Conservation (phyloP, 2,888 invertebrate genomes). For the Dyspetes luteomarginatus region DNA sequence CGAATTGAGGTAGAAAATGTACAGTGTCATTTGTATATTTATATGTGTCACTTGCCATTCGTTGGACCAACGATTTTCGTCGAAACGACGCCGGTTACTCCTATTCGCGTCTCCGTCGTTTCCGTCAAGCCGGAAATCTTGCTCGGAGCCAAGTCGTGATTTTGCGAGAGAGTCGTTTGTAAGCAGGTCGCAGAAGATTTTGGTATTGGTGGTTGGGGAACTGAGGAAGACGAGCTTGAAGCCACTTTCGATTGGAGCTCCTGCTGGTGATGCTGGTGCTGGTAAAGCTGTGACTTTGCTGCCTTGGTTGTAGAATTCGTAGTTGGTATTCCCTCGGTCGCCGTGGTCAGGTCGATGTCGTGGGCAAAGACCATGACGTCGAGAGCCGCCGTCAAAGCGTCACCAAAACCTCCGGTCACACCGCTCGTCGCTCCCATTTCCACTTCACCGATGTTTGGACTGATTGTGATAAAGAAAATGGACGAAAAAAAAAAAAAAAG, state of each 20-base stretch:
- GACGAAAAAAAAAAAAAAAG: not conserved
- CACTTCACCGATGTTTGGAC: slow-evolving; percentile 70
- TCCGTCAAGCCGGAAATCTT: slow-evolving; percentile 48
- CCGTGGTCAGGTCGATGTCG: slow-evolving; percentile 86
- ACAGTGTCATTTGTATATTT: too few relatives aligned
- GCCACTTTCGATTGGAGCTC: slow-evolving; percentile 56
- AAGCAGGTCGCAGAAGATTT: slow-evolving; percentile 58
- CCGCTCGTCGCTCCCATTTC: slow-evolving; percentile 69
- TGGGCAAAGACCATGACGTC: slow-evolving; percentile 94
- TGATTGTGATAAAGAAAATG: slow-evolving; percentile 43
- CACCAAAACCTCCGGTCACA: slow-evolving; percentile 84
- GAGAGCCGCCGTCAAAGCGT: slow-evolving; percentile 90
- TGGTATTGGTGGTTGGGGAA: slow-evolving; percentile 53
- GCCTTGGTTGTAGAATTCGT: slow-evolving; percentile 66
- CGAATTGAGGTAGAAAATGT: too few relatives aligned
- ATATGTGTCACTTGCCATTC: slow-evolving; percentile 11
- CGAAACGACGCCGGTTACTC: slow-evolving; percentile 14
- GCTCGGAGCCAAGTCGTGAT: slow-evolving; percentile 53
- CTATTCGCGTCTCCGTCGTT: slow-evolving; percentile 35
- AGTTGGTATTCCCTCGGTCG: slow-evolving; percentile 76
- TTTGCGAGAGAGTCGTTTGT: slow-evolving; percentile 55
- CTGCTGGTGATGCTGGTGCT: slow-evolving; percentile 52
- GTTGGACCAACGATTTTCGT: slow-evolving; percentile 11
- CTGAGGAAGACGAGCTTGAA: slow-evolving; percentile 49
- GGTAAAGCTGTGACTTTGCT: slow-evolving; percentile 65